Conservation (phyloP, 1,140 invertebrate genomes). For the Cardiocondyla obscurior region DNA sequence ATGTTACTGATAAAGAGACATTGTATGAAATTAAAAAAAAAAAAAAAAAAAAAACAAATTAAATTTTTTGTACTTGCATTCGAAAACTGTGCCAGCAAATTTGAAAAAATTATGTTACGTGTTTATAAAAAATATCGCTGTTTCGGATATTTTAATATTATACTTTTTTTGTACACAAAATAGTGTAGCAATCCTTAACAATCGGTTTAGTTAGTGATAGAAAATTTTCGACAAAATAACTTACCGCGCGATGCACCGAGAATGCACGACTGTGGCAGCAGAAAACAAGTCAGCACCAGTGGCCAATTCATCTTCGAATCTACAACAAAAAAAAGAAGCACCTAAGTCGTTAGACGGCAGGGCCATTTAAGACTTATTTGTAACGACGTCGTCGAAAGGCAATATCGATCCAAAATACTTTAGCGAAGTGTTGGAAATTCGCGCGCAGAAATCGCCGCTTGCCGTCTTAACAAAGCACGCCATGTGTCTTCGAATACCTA, state of each 20-base stretch:
- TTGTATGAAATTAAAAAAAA: background rate
- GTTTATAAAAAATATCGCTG: background rate
- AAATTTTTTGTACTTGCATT: background rate
- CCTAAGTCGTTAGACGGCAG: conserved; percentile 4
- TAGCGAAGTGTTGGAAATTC: background rate
- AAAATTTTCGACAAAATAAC: conserved; percentile 53
- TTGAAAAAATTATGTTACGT: background rate
- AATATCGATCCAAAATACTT: background rate
- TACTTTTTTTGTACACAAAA: background rate
- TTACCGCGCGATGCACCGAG: conserved; percentile 76
- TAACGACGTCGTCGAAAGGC: background rate
- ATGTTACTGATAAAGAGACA: background rate
- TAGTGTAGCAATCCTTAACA: background rate
- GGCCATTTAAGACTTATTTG: background rate
- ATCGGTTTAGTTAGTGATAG: background rate
- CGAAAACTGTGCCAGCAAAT: background rate
- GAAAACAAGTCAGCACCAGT: conserved; percentile 75
- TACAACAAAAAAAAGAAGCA: conserved; percentile 67
- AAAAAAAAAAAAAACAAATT: too few species aligned
- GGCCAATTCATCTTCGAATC: conserved; percentile 81
- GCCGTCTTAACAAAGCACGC: background rate
- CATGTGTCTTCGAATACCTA: conserved; percentile 27
- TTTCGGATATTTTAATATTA: background rate
- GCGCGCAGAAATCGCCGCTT: background rate
- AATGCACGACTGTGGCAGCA: conserved; percentile 76